phyloP scores from a whole-genome alignment of 1,140 invertebrate species.

The Pentalonia nigronervosa region DNA sequence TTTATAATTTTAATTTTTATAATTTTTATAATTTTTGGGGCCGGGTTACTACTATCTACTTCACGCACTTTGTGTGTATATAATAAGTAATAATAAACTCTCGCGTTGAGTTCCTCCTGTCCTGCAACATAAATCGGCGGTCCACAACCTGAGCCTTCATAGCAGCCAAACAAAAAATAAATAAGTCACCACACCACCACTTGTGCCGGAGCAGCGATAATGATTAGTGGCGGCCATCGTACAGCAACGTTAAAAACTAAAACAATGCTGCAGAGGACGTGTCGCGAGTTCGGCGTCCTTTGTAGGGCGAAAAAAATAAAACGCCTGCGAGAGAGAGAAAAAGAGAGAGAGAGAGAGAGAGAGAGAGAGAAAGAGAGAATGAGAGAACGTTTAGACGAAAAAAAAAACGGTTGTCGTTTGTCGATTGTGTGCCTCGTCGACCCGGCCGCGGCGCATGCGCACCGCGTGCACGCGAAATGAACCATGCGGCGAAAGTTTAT shows the following conservation, averaged over 20 bases:
- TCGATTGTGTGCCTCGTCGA: constrained; percentile 32
- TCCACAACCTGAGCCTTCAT: too few relatives aligned
- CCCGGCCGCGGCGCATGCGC: background rate
- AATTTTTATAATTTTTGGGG: too few relatives aligned
- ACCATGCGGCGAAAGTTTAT: background rate
- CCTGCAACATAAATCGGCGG: background rate
- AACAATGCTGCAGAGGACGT: constrained; percentile 30
- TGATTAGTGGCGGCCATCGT: background rate
- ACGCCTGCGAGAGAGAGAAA: background rate
- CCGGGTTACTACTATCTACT: too few relatives aligned
- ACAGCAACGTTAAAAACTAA: background rate
- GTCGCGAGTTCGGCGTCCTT: background rate
- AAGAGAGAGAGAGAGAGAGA: background rate
- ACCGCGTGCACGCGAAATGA: background rate
- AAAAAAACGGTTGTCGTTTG: constrained; percentile 39
- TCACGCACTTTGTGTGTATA: background rate
- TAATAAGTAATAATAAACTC: background rate
- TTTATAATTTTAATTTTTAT: too few relatives aligned
- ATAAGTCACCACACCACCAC: background rate
- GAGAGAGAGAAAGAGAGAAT: background rate
- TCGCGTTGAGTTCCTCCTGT: background rate
- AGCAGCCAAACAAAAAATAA: background rate
- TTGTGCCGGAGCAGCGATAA: background rate
- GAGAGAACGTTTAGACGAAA: background rate
- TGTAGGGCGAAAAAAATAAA: background rate